Conservation (phyloP, 2,888 invertebrate species). For the Meiosimyza decipiens region DNA sequence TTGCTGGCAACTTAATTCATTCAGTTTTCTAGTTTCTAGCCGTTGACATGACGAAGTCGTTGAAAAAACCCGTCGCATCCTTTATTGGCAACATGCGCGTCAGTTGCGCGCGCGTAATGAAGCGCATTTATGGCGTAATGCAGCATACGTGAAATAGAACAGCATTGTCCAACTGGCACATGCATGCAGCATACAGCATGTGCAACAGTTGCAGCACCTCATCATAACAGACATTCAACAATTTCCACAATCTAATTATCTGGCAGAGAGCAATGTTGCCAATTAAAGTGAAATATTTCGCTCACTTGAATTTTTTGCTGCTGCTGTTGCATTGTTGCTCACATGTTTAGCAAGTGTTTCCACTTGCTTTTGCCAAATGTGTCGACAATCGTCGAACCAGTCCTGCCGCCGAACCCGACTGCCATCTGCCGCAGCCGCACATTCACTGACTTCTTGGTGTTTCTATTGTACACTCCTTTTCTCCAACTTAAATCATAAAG, state of each 20-base stretch:
- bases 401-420: too few relatives aligned
- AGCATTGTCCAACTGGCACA: neutral
- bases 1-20: too few relatives aligned
- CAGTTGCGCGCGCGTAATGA: slow-evolving; percentile 39
- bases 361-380: too few relatives aligned
- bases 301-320: slow-evolving; percentile 26
- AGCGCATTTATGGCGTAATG: slow-evolving; percentile 42
- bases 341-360: too few relatives aligned
- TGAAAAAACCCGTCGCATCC: slow-evolving; percentile 41
- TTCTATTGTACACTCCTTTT: slow-evolving; percentile 28
- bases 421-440: too few relatives aligned
- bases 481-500: slow-evolving; percentile 37
- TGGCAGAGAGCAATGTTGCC: slow-evolving; percentile 33
- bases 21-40: too few relatives aligned
- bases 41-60: neutral
- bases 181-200: neutral
- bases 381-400: too few relatives aligned
- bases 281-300: slow-evolving; percentile 41
- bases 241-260: slow-evolving; percentile 11
- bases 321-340: too few relatives aligned
- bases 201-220: slow-evolving; percentile 6
- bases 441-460: slow-evolving; percentile 27
- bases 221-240: slow-evolving; percentile 17
- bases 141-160: slow-evolving; percentile 38
- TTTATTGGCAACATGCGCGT: slow-evolving; percentile 38